phyloP scores from a whole-genome alignment of 2,888 invertebrate species.

The Theretra japonica region DNA sequence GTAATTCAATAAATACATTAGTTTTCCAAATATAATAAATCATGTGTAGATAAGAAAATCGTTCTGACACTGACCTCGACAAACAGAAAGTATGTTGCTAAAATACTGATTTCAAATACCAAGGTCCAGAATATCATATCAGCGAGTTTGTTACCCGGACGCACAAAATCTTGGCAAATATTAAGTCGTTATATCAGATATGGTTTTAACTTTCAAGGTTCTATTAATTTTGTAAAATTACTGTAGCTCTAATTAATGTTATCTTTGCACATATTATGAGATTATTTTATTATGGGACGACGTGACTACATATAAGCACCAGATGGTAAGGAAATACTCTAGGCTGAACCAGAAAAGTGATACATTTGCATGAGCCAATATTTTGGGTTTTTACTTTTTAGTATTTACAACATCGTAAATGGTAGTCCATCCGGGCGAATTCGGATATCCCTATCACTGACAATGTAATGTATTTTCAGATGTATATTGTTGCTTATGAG shows the following conservation, averaged over 20 bases:
- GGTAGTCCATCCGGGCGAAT: no score
- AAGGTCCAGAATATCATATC: not conserved
- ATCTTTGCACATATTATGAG: not conserved
- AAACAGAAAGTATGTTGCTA: not conserved
- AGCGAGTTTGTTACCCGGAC: not conserved
- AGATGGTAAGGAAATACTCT: no score
- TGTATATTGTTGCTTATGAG: no score
- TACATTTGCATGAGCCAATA: no score
- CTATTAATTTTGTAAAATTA: not conserved
- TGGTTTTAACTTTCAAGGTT: not conserved
- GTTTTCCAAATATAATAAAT: not conserved
- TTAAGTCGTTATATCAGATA: not conserved
- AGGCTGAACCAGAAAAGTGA: no score
- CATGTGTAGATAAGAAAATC: not conserved
- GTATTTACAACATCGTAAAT: no score
- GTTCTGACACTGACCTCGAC: not conserved
- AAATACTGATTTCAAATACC: not conserved
- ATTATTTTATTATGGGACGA: not conserved
- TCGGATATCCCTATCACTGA: no score
- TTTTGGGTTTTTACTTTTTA: no score
- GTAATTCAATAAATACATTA: not conserved
- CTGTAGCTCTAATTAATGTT: not conserved
- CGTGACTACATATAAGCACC: no score
- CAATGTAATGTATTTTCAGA: no score
- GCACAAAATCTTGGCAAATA: not conserved